Evolutionary conservation across 2,888 invertebrate species (phyloP).

Genomic region (Mythimna pallens): DNA sequence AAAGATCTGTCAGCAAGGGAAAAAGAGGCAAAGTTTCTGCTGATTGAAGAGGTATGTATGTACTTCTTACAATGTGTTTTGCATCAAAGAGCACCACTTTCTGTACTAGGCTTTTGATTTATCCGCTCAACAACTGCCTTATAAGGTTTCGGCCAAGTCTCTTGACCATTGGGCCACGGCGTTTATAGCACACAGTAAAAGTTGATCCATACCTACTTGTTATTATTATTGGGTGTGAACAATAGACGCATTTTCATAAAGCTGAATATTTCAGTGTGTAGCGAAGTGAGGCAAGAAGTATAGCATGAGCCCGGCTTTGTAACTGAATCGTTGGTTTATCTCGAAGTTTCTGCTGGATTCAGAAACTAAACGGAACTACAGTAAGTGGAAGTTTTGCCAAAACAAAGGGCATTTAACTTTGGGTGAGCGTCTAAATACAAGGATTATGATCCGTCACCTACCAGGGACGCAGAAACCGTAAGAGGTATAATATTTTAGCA

Average conservation of each 20-base stretch:
- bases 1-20: background rate
- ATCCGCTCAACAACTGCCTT: background rate
- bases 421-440: constrained; percentile 25
- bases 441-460: constrained; percentile 26
- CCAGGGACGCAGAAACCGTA: background rate
- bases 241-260: constrained; percentile 8
- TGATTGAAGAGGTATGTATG: background rate
- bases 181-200: background rate
- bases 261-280: constrained; percentile 17
- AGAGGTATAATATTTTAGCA: constrained; percentile 6
- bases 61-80: background rate
- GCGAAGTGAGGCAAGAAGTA: constrained; percentile 27
- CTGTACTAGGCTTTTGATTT: background rate
- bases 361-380: constrained; percentile 50
- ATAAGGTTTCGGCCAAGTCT: background rate
- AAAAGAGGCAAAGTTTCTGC: constrained; percentile 1
- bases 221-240: background rate
- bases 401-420: constrained; percentile 54
- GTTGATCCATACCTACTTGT: background rate
- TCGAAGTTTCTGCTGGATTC: constrained; percentile 50
- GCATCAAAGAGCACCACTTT: background rate
- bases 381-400: constrained; percentile 53
- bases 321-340: constrained; percentile 49
- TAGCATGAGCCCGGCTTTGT: constrained; percentile 29
- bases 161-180: background rate